Percentiles rank a stretch among this genome's conserved stretches.
Evolutionary conservation across 2,113 vertebrate genomes (phyloP).

Genomic region (Ophiodon elongatus): DNA sequence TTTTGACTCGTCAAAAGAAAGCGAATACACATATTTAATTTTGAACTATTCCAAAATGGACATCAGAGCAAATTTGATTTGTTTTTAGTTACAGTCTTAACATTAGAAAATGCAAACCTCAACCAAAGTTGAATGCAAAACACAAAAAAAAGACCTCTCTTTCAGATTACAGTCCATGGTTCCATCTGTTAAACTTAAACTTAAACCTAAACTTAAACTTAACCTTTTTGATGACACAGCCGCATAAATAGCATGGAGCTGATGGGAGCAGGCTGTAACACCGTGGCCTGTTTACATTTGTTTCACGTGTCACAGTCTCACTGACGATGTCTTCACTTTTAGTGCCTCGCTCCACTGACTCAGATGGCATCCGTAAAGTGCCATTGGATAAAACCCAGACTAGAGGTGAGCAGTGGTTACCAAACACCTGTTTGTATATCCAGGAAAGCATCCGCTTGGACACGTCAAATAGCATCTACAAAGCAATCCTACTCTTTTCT

Average conservation of each 20-base stretch:
- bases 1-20: not conserved
- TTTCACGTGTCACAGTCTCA: constrained; percentile 18
- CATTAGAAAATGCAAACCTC: constrained; percentile 44
- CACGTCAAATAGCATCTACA: not conserved
- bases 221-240: constrained; percentile 54
- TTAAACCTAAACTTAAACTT: no score
- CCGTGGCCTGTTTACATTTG: constrained; percentile 21
- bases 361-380: constrained; percentile 70
- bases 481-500: not conserved
- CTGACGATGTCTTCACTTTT: constrained; percentile 51
- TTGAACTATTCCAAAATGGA: not conserved
- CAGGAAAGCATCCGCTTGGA: not conserved
- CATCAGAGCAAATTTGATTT: constrained; percentile 42
- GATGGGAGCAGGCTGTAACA: not conserved
- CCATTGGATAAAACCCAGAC: constrained; percentile 68
- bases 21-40: not conserved
- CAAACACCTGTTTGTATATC: constrained; percentile 31
- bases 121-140: no score
- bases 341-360: constrained; percentile 76
- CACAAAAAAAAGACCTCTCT: constrained; percentile 53
- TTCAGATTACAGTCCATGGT: constrained; percentile 72
- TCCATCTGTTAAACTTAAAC: no score
- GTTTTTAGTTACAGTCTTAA: constrained; percentile 40
- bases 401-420: constrained; percentile 74
- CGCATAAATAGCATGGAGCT: constrained; percentile 21